Evolutionary conservation across 2,113 vertebrate genomes (phyloP).

Genomic region (Lagopus leucura): DNA sequence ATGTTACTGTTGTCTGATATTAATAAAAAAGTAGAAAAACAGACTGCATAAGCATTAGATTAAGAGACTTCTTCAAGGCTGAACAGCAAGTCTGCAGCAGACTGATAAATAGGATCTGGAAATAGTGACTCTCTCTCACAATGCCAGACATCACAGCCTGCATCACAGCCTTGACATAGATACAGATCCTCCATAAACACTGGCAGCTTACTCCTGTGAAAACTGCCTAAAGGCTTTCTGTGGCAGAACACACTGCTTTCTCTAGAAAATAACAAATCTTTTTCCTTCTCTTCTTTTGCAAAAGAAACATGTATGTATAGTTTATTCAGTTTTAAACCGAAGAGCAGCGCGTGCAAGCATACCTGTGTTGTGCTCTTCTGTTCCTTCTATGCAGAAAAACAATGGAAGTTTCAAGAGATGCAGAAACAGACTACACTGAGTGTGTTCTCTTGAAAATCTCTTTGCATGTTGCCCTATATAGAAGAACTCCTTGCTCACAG

Average conservation of each 20-base stretch:
- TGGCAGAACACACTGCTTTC: fast-evolving
- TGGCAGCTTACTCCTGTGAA: neutral
- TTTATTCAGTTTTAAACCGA: neutral
- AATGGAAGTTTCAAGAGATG: neutral
- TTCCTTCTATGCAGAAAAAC: neutral
- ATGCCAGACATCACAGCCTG: neutral
- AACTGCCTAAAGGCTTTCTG: neutral
- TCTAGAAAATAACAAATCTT: neutral
- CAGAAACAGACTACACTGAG: neutral
- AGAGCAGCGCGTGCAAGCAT: fast-evolving
- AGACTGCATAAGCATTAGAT: neutral
- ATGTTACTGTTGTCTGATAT: neutral
- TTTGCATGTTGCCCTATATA: neutral
- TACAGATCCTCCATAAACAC: neutral
- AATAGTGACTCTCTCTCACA: neutral
- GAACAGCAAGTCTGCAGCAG: neutral
- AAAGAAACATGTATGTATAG: neutral
- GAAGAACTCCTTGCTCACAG: neutral
- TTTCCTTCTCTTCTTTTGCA: neutral
- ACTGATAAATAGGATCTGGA: neutral
- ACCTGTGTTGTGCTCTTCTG: neutral
- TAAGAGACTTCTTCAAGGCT: neutral
- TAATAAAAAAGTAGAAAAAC: neutral
- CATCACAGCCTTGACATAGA: neutral
- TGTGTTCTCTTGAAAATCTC: neutral